Percentiles rank a stretch among this genome's conserved stretches.
Evolutionary conservation across 2,113 vertebrate genomes (phyloP).

Genomic region (Otolemur garnettii): DNA sequence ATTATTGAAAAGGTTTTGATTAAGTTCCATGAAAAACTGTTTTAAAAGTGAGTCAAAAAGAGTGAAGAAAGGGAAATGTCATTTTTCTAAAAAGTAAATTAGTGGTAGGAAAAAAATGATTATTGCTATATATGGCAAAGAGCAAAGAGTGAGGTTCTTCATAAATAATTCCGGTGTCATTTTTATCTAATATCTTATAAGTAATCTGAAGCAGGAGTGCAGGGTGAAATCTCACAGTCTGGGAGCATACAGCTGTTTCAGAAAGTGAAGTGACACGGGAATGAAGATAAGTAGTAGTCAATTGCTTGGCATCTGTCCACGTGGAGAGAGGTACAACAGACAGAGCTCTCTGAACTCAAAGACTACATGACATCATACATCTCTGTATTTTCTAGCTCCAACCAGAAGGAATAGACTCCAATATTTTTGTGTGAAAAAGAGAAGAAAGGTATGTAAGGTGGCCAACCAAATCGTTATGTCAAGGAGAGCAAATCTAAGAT

Average conservation of each 20-base stretch:
- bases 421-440: neutral
- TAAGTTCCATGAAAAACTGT: neutral
- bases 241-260: neutral
- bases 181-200: neutral
- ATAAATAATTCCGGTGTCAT: neutral
- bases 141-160: neutral
- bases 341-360: neutral
- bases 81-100: conserved; percentile 53
- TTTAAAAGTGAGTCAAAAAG: conserved; percentile 23
- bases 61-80: neutral
- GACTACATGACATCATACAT: neutral
- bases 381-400: neutral
- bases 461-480: neutral
- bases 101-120: neutral
- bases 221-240: neutral
- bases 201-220: neutral
- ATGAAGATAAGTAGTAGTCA: neutral
- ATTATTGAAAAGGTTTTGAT: neutral
- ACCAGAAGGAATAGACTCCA: fast-evolving
- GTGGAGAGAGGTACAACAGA: neutral
- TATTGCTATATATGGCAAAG: neutral
- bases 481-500: neutral
- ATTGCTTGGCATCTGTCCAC: neutral
- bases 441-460: neutral
- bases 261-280: neutral